These are phyloP conservation scores for Polydesmus complanatus DNA, from an alignment of 2,888 invertebrate species.

Conservation along the genomic window DNA sequence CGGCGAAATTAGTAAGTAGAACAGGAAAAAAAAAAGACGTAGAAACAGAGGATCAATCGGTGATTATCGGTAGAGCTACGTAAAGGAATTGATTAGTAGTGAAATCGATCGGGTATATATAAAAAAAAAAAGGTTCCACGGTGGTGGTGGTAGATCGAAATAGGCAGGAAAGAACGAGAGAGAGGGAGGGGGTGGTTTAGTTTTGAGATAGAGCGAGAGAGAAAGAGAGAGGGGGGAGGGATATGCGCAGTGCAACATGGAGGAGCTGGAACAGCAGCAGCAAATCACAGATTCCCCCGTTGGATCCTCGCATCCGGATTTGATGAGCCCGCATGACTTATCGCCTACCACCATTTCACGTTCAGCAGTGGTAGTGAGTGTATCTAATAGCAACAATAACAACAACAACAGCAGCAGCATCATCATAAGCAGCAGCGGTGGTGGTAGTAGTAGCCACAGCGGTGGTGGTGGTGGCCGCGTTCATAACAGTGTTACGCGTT, in stretches of 20 bases:
- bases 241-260: slow-evolving; percentile 29
- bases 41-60: neutral
- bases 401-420: slow-evolving; percentile 11
- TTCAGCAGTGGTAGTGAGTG: slow-evolving; percentile 36
- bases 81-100: neutral
- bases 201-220: slow-evolving; percentile 19
- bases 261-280: slow-evolving; percentile 35
- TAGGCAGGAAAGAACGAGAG: neutral
- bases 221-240: slow-evolving; percentile 16
- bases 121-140: neutral
- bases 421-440: slow-evolving; percentile 40
- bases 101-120: neutral
- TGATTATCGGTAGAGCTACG: neutral
- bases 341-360: slow-evolving; percentile 20
- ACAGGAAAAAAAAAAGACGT: neutral
- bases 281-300: slow-evolving; percentile 29
- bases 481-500: neutral
- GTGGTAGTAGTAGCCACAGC: neutral
- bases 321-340: slow-evolving; percentile 23
- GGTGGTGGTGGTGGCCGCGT: neutral
- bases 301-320: slow-evolving; percentile 23
- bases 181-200: neutral
- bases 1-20: neutral
- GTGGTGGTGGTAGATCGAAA: neutral
- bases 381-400: slow-evolving; percentile 24